Base-by-base conservation (phyloP, 2,888 invertebrate genomes). In the Sphinx pinastri region DNA sequence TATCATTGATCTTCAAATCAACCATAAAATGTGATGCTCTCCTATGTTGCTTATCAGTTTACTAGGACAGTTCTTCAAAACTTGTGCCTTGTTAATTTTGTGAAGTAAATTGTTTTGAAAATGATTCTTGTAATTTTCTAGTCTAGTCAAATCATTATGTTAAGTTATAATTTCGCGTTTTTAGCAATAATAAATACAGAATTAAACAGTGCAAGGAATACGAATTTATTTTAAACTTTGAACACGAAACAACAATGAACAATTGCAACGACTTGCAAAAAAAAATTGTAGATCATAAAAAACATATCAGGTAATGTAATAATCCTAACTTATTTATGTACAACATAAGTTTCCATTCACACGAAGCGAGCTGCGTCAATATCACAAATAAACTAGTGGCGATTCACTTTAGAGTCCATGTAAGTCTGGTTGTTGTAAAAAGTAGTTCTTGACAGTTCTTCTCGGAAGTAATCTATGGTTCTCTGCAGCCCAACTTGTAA, bases 381-480 rank as follows among this genome's bases (percentile, higher is more conserved):
- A 91, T 91, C 93, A 93, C 92, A 92, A 80, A 74, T 67, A 74
- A 68, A 72, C 74, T 84, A 88, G 76, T 87, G 87, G 75, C 84
- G 85, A 75, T 88, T 89, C 16, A 84, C 85, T 81, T 89, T 92
- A 60, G 86, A 83, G 74, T 94, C 88, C 85, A 94, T 91, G 75
- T 94, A 94, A 5, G 93, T 94, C 79, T 93, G 92, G 79, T 94
- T 94, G 74, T 93, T 93, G 72, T 86, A 85, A 80, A 92, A 92
- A 71, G 93, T 91, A 68, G 89, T 91, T 76, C 94, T 85, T n/a
- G 91, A 89, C 72, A 99, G 93, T 92, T 99, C 99, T 84, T 97
- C 97, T 74, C 96, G 96, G 90, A 99, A 99, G 89, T 99, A 99
- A 73, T 97, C 96, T 72, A 99, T 98, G 49, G 99, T 99, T 91